A percentile compares a stretch with the other conserved stretches of the same genome.
Evolutionary conservation across 2,888 invertebrate genomes (phyloP).

Genomic region (Brenthis ino): DNA sequence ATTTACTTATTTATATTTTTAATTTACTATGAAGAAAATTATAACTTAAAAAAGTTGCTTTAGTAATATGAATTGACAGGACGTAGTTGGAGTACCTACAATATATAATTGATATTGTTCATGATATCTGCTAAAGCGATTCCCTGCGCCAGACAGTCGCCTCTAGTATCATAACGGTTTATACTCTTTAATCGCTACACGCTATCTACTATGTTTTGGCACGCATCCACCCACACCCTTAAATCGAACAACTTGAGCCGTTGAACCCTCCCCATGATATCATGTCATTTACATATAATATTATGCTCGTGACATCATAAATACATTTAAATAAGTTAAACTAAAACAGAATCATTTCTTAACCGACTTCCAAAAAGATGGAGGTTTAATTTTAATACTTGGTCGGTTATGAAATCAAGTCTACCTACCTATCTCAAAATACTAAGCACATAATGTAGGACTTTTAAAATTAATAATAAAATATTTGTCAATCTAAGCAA

Average conservation of each 20-base stretch:
- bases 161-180: neutral
- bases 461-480: neutral
- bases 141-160: slow-evolving; percentile 10
- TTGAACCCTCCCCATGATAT: slow-evolving; percentile 60
- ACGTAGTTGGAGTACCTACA: too few species aligned
- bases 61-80: too few species aligned
- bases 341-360: neutral
- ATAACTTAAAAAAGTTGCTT: too few species aligned
- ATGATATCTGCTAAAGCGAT: neutral
- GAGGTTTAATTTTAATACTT: too few species aligned
- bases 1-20: too few species aligned
- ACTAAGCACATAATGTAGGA: too few species aligned
- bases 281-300: slow-evolving; percentile 39
- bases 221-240: slow-evolving; percentile 51
- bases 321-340: slow-evolving; percentile 3
- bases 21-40: too few species aligned
- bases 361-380: neutral
- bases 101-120: too few species aligned
- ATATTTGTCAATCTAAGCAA: neutral
- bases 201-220: slow-evolving; percentile 39
- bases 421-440: too few species aligned
- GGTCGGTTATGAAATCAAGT: too few species aligned
- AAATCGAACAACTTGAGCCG: slow-evolving; percentile 46
- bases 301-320: slow-evolving; percentile 24
- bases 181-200: slow-evolving; percentile 6